Percentiles rank a stretch among this genome's conserved stretches.
Evolutionary conservation across 1,140 invertebrate species (phyloP).

Genomic region (Drosophila truncata): DNA sequence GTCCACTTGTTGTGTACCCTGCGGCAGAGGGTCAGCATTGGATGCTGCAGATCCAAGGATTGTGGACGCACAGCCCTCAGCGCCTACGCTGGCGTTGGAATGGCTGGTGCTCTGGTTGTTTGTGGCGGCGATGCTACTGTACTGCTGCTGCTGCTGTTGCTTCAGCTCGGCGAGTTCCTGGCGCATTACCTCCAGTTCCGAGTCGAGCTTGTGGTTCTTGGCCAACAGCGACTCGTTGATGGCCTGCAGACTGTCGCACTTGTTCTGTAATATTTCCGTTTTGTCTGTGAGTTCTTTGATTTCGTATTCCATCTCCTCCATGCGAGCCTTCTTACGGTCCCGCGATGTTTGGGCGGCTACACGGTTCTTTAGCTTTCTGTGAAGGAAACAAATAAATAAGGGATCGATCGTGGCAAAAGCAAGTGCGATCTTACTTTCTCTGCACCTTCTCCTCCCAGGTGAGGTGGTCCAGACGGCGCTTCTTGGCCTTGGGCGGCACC

Average conservation of each 20-base stretch:
- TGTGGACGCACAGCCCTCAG: slow-evolving; percentile 87
- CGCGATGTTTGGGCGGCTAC: slow-evolving; percentile 99
- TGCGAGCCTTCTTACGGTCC: slow-evolving; percentile 97
- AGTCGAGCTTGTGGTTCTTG: slow-evolving; percentile 88
- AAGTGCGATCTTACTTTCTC: slow-evolving; percentile 89
- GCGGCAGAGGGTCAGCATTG: slow-evolving; percentile 91
- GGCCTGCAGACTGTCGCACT: slow-evolving; percentile 88
- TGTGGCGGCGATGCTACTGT: slow-evolving; percentile 38
- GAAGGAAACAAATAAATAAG: slow-evolving; percentile 26
- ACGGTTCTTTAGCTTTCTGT: slow-evolving; percentile 97
- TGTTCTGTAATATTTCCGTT: slow-evolving; percentile 88
- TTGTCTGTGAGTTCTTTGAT: slow-evolving; percentile 88
- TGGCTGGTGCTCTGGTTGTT: slow-evolving; percentile 35
- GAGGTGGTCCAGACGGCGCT: slow-evolving; percentile 91
- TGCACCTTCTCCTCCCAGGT: slow-evolving; percentile 94
- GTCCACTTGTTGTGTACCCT: slow-evolving; percentile 89
- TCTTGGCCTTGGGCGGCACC: slow-evolving; percentile 86
- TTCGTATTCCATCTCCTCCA: slow-evolving; percentile 94
- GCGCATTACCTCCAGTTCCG: slow-evolving; percentile 86
- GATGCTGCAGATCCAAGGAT: slow-evolving; percentile 91
- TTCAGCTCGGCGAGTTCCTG: slow-evolving; percentile 79
- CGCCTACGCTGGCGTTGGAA: slow-evolving; percentile 85
- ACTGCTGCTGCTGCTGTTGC: slow-evolving; percentile 70
- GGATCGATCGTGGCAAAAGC: too few species aligned
- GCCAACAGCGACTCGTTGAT: slow-evolving; percentile 88